phyloP scores from a whole-genome alignment of 2,113 vertebrate species.

The Tychaedon coryphoeus region DNA sequence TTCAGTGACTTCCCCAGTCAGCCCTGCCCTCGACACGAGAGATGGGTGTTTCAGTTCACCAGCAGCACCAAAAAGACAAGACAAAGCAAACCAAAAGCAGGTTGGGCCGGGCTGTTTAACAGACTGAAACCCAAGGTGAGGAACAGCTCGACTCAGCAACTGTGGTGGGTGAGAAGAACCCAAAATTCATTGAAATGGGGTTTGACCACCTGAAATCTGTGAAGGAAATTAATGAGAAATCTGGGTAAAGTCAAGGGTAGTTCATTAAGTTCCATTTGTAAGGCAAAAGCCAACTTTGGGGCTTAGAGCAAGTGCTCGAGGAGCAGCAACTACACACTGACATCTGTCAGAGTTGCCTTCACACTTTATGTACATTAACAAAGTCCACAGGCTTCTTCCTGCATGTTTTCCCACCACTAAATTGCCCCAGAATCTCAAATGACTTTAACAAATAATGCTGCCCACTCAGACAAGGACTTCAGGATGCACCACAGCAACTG shows the following conservation, averaged over 20 bases:
- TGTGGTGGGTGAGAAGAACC: neutral
- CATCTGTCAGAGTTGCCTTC: neutral
- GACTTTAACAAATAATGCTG: neutral
- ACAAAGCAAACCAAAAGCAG: neutral
- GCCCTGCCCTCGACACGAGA: rapidly evolving
- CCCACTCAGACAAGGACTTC: neutral
- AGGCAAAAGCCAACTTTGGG: neutral
- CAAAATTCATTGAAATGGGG: neutral
- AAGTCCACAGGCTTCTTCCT: neutral
- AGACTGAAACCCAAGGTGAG: neutral
- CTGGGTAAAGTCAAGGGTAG: neutral
- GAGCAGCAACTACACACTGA: neutral
- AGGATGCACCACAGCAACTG: neutral
- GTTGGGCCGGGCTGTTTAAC: neutral
- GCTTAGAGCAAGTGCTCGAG: neutral
- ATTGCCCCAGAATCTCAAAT: neutral
- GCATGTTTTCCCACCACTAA: neutral
- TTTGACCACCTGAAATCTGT: neutral
- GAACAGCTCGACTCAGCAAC: neutral
- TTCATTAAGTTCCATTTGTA: neutral
- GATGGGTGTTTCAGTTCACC: neutral
- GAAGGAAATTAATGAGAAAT: neutral
- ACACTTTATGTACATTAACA: neutral
- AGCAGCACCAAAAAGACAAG: neutral
- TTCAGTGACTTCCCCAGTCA: neutral